phyloP scores from a whole-genome alignment of 2,888 invertebrate species.

The Phlogophora meticulosa region DNA sequence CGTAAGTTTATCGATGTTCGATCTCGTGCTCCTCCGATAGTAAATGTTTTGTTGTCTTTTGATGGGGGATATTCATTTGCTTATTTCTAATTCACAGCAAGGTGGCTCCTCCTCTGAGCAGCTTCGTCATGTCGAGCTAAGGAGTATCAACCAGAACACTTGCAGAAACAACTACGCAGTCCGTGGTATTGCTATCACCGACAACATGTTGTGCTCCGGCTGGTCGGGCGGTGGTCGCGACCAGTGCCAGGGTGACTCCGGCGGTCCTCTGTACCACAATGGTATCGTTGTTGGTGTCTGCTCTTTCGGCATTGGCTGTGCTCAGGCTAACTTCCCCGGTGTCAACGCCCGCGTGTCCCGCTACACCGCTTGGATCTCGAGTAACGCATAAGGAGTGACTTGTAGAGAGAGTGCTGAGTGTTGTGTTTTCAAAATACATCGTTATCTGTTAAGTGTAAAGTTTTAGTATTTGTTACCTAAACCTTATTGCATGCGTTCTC shows the following conservation, averaged over 20 bases:
- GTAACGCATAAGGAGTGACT: slow-evolving; percentile 64
- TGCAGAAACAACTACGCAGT: slow-evolving; percentile 69
- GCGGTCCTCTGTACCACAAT: slow-evolving; percentile 79
- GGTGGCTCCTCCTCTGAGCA: slow-evolving; percentile 68
- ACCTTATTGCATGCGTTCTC: no score
- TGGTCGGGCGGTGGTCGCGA: slow-evolving; percentile 75
- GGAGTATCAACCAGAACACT: slow-evolving; percentile 67
- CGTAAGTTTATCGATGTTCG: slow-evolving; percentile 64
- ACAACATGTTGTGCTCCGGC: slow-evolving; percentile 78
- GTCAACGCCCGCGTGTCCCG: slow-evolving; percentile 76
- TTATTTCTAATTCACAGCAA: slow-evolving; percentile 41
- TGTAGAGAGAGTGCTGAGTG: neutral
- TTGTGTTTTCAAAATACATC: slow-evolving; percentile 12
- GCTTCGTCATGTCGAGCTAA: slow-evolving; percentile 74
- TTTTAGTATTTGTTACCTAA: no score
- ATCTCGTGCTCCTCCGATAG: neutral
- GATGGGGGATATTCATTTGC: neutral
- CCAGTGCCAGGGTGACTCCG: slow-evolving; percentile 77
- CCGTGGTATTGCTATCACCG: slow-evolving; percentile 64
- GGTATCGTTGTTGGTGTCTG: slow-evolving; percentile 75
- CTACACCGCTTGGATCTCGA: slow-evolving; percentile 74
- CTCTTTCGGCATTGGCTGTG: slow-evolving; percentile 76
- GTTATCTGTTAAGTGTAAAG: no score
- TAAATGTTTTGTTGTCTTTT: neutral
- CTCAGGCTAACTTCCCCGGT: slow-evolving; percentile 70